A percentile compares a stretch with the other conserved stretches of the same genome.
phyloP scores from a whole-genome alignment of 2,797 vertebrate genomes.

The Pelodytes ibericus region DNA sequence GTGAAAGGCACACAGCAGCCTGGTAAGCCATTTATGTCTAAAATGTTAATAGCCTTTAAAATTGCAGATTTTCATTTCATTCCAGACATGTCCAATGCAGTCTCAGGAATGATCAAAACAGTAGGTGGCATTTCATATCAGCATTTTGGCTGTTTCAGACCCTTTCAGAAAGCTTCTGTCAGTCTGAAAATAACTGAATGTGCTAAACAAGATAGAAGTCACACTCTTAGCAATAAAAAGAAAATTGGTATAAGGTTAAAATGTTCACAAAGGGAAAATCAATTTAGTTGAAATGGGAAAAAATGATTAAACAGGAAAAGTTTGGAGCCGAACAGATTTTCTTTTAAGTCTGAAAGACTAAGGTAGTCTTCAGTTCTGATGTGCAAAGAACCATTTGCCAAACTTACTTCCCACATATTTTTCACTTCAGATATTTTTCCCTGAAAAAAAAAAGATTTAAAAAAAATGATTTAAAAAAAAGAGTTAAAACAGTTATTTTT shows the following conservation, averaged over 20 bases:
- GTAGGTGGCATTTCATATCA: constrained; percentile 51
- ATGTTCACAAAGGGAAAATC: constrained; percentile 54
- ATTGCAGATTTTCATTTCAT: constrained; percentile 17
- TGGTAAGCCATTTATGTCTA: not conserved
- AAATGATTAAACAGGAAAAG: constrained; percentile 56
- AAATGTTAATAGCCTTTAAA: constrained; percentile 39
- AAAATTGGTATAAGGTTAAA: constrained; percentile 57
- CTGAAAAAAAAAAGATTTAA: too few species aligned
- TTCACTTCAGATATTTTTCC: too few species aligned
- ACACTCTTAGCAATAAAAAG: constrained; percentile 55
- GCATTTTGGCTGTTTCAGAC: constrained; percentile 38
- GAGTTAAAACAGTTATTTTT: too few species aligned
- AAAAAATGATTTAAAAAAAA: too few species aligned
- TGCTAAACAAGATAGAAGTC: constrained; percentile 55
- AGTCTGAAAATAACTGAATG: constrained; percentile 51
- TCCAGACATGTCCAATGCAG: constrained; percentile 26
- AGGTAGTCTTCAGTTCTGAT: constrained; percentile 15
- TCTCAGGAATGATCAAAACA: constrained; percentile 37
- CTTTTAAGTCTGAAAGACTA: constrained; percentile 27
- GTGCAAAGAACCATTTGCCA: constrained; percentile 3
- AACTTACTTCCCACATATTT: constrained; percentile 4
- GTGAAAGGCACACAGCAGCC: not conserved
- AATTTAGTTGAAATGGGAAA: constrained; percentile 56
- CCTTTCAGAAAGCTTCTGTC: constrained; percentile 48
- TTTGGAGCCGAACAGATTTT: constrained; percentile 48